Conservation (phyloP, 2,113 vertebrate species). For the Larimichthys crocea region DNA sequence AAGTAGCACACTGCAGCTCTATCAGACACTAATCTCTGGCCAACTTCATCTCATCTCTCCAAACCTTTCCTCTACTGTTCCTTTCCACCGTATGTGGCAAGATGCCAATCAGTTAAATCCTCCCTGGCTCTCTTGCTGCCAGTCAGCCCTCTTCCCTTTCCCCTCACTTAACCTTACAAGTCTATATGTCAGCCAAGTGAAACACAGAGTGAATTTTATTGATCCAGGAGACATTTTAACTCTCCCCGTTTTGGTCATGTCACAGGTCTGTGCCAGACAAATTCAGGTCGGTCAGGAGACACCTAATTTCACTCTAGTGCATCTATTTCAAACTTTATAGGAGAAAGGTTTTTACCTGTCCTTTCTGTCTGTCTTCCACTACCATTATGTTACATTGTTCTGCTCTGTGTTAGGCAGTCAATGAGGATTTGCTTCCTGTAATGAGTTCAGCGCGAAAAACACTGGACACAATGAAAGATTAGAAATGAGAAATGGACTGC, state of each 20-base stretch:
- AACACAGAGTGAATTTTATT: not conserved
- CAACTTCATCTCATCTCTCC: not conserved
- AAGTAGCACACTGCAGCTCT: not conserved
- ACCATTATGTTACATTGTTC: not conserved
- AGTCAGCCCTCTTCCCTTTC: conserved; percentile 6
- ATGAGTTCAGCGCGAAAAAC: conserved; percentile 15
- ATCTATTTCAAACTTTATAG: not conserved
- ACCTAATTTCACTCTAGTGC: not conserved
- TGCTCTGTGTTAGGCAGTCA: not conserved
- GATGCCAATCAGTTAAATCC: conserved; percentile 29
- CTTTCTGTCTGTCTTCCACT: not conserved
- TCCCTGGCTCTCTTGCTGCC: conserved; percentile 10
- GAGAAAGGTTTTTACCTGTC: not conserved
- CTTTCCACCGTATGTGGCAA: not conserved
- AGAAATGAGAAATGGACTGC: not conserved
- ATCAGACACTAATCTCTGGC: not conserved
- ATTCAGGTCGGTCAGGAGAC: not conserved
- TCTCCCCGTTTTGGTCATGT: not conserved
- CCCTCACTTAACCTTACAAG: conserved; percentile 28
- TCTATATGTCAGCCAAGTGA: conserved; percentile 4
- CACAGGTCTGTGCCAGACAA: not conserved
- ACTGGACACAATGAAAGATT: not conserved
- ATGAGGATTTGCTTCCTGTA: conserved; percentile 10
- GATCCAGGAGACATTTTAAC: conserved; percentile 18
- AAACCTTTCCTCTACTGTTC: not conserved